phyloP scores from a whole-genome alignment of 2,113 vertebrate genomes.

The Corvus hawaiiensis region DNA sequence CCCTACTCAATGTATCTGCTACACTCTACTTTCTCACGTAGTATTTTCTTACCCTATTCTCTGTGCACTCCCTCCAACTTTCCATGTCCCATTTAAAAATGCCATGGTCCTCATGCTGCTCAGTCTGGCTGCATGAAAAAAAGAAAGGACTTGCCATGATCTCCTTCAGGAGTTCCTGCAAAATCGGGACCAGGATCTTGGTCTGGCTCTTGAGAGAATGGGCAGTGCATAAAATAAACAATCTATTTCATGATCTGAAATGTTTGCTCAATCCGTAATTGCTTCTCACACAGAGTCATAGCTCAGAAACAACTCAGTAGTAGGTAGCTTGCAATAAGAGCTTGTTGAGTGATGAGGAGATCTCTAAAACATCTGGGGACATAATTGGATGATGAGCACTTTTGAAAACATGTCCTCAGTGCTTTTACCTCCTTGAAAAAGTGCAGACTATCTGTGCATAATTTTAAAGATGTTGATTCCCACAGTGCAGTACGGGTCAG shows the following conservation, averaged over 20 bases:
- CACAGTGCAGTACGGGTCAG: background rate
- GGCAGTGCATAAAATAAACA: background rate
- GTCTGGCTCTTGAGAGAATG: background rate
- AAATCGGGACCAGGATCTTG: background rate
- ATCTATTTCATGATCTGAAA: background rate
- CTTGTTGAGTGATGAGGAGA: background rate
- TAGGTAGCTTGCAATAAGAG: background rate
- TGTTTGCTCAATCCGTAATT: background rate
- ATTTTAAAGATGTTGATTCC: background rate
- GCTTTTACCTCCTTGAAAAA: background rate
- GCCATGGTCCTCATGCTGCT: background rate
- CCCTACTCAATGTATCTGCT: background rate
- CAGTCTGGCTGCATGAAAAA: background rate
- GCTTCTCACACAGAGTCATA: background rate
- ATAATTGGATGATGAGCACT: conserved; percentile 10
- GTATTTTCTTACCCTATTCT: background rate
- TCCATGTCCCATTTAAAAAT: background rate
- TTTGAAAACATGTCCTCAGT: conserved; percentile 22
- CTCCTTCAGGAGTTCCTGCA: background rate
- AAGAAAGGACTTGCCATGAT: background rate
- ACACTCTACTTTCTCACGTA: background rate
- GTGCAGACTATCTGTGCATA: background rate
- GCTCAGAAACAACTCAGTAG: background rate
- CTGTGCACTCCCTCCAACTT: background rate
- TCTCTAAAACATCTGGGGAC: background rate